phyloP scores from a whole-genome alignment of 1,140 invertebrate genomes.

The Cotesia glomerata region DNA sequence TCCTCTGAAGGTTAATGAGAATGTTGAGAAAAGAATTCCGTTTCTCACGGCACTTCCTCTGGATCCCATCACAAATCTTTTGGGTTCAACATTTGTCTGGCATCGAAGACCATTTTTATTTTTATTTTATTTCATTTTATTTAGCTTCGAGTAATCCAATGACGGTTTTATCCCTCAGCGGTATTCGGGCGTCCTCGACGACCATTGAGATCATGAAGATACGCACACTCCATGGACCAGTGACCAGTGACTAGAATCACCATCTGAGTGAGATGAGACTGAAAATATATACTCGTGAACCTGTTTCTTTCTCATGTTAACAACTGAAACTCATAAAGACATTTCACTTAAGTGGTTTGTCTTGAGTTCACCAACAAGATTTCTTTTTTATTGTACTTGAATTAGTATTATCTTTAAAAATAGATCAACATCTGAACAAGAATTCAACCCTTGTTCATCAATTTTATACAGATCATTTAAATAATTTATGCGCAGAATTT shows the following conservation, averaged over 20 bases:
- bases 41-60: slow-evolving; percentile 8
- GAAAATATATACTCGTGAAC: slow-evolving; percentile 4
- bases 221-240: slow-evolving; percentile 10
- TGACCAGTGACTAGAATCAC: slow-evolving; percentile 2
- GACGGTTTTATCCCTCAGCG: slow-evolving; percentile 33
- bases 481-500: too few relatives aligned
- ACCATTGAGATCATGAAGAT: slow-evolving; percentile 32
- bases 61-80: slow-evolving; percentile 27
- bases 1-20: too few relatives aligned
- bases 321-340: slow-evolving; percentile 43
- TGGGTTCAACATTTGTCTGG: not conserved
- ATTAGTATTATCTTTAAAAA: not conserved
- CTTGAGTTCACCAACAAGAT: slow-evolving; percentile 14
- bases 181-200: slow-evolving; percentile 10
- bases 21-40: not conserved
- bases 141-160: slow-evolving; percentile 15
- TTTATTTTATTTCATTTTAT: too few relatives aligned
- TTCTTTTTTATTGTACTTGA: not conserved
- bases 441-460: too few relatives aligned
- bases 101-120: slow-evolving; percentile 30
- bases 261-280: not conserved
- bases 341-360: slow-evolving; percentile 31
- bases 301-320: slow-evolving; percentile 36
- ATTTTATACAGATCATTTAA: too few relatives aligned
- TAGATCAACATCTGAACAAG: too few relatives aligned